Conservation (phyloP, 2,797 vertebrate genomes). For the Betta splendens region DNA sequence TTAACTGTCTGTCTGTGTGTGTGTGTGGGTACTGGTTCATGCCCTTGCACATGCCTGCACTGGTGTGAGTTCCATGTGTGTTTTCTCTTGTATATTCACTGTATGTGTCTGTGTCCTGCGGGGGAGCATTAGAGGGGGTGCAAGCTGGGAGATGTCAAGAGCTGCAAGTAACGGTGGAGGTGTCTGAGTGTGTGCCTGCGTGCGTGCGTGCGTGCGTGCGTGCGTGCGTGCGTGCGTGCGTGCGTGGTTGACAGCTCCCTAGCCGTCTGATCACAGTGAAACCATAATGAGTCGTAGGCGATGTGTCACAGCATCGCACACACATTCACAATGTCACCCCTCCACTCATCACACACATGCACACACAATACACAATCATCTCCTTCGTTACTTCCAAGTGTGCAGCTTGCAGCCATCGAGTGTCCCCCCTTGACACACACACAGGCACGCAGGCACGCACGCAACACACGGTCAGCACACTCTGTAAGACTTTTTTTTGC, state of each 20-base stretch:
- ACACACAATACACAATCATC: conserved; percentile 36
- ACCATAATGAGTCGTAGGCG: conserved; percentile 80
- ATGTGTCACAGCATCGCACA: conserved; percentile 69
- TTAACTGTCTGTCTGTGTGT: conserved; percentile 41
- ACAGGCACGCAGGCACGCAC: conserved; percentile 15
- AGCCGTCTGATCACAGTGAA: conserved; percentile 77
- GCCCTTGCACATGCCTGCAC: background rate
- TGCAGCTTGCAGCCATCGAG: conserved; percentile 68
- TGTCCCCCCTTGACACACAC: conserved; percentile 42
- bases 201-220: conserved; percentile 31
- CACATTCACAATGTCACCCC: conserved; percentile 72
- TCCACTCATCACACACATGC: conserved; percentile 42
- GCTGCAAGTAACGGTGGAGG: conserved; percentile 67
- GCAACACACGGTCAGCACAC: conserved; percentile 31
- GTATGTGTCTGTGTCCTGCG: conserved; percentile 60
- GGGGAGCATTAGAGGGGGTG: conserved; percentile 71
- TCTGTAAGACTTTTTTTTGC: conserved; percentile 44
- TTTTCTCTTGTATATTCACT: conserved; percentile 30
- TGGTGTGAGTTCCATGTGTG: conserved; percentile 20
- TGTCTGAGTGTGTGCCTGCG: conserved; percentile 48
- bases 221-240: conserved; percentile 40
- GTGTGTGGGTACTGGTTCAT: conserved; percentile 23
- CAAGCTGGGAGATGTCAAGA: conserved; percentile 74
- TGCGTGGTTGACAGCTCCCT: conserved; percentile 68
- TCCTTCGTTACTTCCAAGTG: conserved; percentile 56